Conservation (phyloP, 2,113 vertebrate genomes). For the Pyrgilauda ruficollis region DNA sequence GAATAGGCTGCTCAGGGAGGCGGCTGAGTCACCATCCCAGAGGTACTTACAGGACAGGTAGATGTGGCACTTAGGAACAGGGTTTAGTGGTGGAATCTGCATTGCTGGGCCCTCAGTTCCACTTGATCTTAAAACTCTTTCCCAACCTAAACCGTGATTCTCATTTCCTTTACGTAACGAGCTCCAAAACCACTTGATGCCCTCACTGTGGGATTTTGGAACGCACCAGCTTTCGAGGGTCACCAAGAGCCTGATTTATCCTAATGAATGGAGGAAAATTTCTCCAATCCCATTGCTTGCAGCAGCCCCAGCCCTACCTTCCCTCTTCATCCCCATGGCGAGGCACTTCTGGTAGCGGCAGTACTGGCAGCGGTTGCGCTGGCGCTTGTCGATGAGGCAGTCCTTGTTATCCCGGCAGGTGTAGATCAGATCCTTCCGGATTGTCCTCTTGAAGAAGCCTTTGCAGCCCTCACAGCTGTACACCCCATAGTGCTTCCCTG, state of each 20-base stretch:
- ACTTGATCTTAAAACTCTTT: background rate
- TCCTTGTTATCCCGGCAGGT: slow-evolving; percentile 95
- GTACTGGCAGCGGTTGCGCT: slow-evolving; percentile 97
- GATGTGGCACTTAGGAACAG: background rate
- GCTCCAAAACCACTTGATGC: background rate
- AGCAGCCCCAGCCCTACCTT: slow-evolving; percentile 75
- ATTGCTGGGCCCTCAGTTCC: background rate
- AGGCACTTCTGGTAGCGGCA: slow-evolving; percentile 99
- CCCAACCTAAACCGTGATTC: background rate
- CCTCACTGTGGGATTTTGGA: background rate
- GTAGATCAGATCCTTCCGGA: slow-evolving; percentile 93
- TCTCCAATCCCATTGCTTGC: background rate
- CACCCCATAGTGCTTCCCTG: slow-evolving; percentile 96
- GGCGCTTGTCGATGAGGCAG: slow-evolving; percentile 94
- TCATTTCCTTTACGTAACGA: rapidly evolving
- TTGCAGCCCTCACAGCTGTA: slow-evolving; percentile 98
- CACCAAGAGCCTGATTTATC: background rate
- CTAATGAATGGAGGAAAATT: background rate
- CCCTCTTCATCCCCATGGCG: slow-evolving; percentile 96
- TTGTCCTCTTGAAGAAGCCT: slow-evolving; percentile 96
- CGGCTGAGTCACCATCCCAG: background rate
- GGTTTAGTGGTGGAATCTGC: background rate
- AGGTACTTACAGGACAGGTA: background rate
- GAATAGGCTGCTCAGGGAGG: background rate
- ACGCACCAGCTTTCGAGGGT: background rate